phyloP scores from a whole-genome alignment of 2,888 invertebrate genomes.

The Opisthograptis luteolata region DNA sequence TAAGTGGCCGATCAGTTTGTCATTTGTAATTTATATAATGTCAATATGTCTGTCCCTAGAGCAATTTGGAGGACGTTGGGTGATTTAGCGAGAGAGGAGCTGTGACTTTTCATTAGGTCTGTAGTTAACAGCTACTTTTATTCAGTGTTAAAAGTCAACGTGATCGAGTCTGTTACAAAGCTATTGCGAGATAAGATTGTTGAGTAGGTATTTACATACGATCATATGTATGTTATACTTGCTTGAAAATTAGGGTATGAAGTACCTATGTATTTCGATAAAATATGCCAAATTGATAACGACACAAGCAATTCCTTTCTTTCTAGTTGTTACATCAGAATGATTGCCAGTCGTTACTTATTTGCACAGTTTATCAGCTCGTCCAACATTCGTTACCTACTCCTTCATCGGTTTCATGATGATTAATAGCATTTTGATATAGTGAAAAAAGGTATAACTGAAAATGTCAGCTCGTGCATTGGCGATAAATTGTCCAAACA shows the following conservation, averaged over 20 bases:
- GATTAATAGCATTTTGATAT: constrained; percentile 24
- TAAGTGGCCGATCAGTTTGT: constrained; percentile 74
- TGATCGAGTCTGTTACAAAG: neutral
- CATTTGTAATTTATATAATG: constrained; percentile 81
- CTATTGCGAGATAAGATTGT: constrained; percentile 3
- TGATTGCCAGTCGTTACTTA: constrained; percentile 2
- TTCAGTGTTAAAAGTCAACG: too few relatives aligned
- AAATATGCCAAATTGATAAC: constrained; percentile 7
- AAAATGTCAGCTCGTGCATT: constrained; percentile 10
- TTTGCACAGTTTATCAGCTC: constrained; percentile 4
- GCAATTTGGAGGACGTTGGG: constrained; percentile 23
- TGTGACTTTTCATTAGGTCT: neutral
- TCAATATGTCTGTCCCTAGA: constrained; percentile 65
- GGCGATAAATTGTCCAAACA: constrained; percentile 11
- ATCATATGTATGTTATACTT: neutral
- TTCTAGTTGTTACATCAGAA: neutral
- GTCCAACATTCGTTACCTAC: neutral
- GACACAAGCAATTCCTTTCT: neutral
- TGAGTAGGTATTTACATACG: too few relatives aligned
- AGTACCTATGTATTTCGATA: neutral
- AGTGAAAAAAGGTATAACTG: constrained; percentile 1
- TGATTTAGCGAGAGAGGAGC: neutral
- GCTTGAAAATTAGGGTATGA: constrained; percentile 15
- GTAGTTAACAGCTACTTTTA: too few relatives aligned
- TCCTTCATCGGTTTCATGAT: constrained; percentile 10